Evolutionary conservation across 2,113 vertebrate genomes (phyloP).

Genomic region (Festucalex cinctus): DNA sequence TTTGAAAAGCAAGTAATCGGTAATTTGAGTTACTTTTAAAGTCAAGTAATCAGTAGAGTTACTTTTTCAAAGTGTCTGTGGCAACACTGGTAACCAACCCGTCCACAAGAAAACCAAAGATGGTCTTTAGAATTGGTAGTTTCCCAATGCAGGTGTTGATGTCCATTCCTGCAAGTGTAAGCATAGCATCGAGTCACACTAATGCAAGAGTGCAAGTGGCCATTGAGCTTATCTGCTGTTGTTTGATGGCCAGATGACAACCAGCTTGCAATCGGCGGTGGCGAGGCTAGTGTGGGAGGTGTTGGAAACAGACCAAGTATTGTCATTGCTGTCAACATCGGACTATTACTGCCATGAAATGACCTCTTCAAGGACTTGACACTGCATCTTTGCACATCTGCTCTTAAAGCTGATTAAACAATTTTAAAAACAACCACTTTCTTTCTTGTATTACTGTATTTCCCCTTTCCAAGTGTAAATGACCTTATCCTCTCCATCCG

Average conservation of each 20-base stretch:
- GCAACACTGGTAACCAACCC: no score
- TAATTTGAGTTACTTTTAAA: no score
- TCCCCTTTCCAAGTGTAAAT: background rate
- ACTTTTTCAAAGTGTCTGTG: no score
- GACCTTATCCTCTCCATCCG: conserved; percentile 3
- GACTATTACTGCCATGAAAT: background rate
- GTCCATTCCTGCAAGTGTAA: background rate
- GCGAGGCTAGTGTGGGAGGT: no score
- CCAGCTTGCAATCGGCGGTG: background rate
- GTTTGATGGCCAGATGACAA: background rate
- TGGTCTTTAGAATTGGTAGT: no score
- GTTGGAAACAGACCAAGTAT: no score
- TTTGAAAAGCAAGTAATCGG: no score
- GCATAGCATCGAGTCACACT: background rate
- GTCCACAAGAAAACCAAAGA: no score
- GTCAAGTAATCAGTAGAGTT: no score
- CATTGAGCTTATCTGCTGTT: background rate
- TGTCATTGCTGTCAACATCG: no score
- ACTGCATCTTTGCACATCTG: background rate
- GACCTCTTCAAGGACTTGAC: background rate
- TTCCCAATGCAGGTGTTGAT: no score
- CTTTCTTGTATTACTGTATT: background rate
- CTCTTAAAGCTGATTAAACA: background rate
- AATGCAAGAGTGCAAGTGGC: conserved; percentile 2
- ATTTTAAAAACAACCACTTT: background rate